phyloP scores from a whole-genome alignment of 2,113 vertebrate species.

The Spheniscus mendiculus region DNA sequence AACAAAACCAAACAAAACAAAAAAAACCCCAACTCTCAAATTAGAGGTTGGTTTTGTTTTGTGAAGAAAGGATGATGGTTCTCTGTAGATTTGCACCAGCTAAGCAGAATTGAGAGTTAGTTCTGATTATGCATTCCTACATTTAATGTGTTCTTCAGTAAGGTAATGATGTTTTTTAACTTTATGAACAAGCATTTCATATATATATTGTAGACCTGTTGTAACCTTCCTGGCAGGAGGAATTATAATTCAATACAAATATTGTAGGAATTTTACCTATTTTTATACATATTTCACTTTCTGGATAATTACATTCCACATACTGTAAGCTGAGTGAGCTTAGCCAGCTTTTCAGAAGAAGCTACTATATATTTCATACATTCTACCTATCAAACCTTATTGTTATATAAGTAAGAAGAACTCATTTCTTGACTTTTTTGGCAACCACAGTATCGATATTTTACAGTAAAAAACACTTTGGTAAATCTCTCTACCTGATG shows the following conservation, averaged over 20 bases:
- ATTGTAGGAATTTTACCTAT: constrained; percentile 78
- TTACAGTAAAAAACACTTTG: constrained; percentile 27
- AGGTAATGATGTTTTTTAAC: constrained; percentile 68
- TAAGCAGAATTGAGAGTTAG: constrained; percentile 69
- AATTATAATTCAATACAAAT: constrained; percentile 70
- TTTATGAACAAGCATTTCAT: constrained; percentile 76
- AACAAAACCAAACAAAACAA: background rate
- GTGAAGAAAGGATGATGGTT: constrained; percentile 52
- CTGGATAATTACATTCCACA: constrained; percentile 67
- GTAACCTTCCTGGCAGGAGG: constrained; percentile 64
- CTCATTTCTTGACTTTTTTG: constrained; percentile 19
- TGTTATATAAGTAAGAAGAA: constrained; percentile 25
- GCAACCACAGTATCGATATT: background rate
- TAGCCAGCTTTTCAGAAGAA: constrained; percentile 56
- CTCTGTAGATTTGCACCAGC: constrained; percentile 71
- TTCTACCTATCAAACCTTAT: constrained; percentile 51
- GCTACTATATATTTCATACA: constrained; percentile 58
- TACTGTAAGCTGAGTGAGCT: constrained; percentile 37
- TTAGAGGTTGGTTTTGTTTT: constrained; percentile 51
- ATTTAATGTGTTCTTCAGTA: constrained; percentile 61
- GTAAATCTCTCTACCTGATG: background rate
- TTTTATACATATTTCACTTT: constrained; percentile 78
- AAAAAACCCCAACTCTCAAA: background rate
- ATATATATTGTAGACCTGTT: constrained; percentile 68
- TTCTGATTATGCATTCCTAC: constrained; percentile 73